These are phyloP conservation scores for Lydus trimaculatus DNA, from an alignment of 2,888 invertebrate genomes.

Conservation along the genomic window DNA sequence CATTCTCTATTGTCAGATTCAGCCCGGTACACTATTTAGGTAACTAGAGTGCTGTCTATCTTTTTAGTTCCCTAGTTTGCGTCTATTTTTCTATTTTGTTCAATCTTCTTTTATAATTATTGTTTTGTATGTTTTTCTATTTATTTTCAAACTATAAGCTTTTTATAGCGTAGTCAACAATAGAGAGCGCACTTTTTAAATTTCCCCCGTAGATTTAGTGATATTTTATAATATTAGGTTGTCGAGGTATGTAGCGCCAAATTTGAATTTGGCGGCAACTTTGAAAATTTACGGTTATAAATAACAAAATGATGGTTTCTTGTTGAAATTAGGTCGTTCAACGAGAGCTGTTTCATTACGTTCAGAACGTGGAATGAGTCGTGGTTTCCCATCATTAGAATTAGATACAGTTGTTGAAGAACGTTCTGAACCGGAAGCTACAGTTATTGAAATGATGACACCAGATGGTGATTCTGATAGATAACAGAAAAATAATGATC, in stretches of 20 bases:
- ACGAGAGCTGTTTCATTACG: constrained; percentile 68
- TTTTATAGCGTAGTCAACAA: neutral
- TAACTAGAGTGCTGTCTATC: constrained; percentile 58
- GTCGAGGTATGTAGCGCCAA: too few relatives aligned
- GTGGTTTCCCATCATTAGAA: constrained; percentile 79
- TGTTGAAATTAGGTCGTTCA: constrained; percentile 61
- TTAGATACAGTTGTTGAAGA: constrained; percentile 86
- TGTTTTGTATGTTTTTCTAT: too few relatives aligned
- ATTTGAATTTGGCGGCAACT: neutral
- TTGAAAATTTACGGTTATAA: neutral
- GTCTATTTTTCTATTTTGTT: constrained; percentile 19
- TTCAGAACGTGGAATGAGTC: constrained; percentile 72
- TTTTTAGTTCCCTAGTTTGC: constrained; percentile 32
- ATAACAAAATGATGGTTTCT: too few relatives aligned
- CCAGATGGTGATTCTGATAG: constrained; percentile 56
- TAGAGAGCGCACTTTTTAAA: neutral
- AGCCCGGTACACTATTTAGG: constrained; percentile 76
- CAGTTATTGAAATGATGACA: constrained; percentile 58
- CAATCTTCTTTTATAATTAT: constrained; percentile 23
- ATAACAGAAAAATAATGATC: constrained; percentile 54
- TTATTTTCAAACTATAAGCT: constrained; percentile 16
- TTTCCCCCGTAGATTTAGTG: neutral
- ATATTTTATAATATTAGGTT: neutral
- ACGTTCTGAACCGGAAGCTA: constrained; percentile 70
- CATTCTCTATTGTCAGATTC: constrained; percentile 81